Base-by-base conservation (phyloP, 2,888 invertebrate genomes). In the Drosophila barbarae region DNA sequence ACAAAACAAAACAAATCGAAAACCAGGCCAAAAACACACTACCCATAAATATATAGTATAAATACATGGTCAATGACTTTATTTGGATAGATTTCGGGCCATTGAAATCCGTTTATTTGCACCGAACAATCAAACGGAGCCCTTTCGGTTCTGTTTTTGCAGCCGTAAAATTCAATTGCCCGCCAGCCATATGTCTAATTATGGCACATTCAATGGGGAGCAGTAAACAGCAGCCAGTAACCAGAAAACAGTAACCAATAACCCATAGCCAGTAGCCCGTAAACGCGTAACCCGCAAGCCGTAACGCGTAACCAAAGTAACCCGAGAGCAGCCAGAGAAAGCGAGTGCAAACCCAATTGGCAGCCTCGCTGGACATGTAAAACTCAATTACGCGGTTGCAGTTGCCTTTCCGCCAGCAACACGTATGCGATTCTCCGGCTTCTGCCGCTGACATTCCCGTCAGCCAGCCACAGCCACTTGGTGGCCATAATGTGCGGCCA, bases 321-420 rank as follows among this genome's bases (percentile, higher is more conserved):
- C 46, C 46, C 18, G 1, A 21, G 12, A 55, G 23, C 18, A 26
- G 39, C 15, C 28, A 36, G 30, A 9, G 32, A 46, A 32, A n/a
- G 3, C 13, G 26, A 18, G 34, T 12, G 38, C 3, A 28, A 32
- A 46, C 26, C 44, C 32, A 60, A 60, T 61, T 49, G 65, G 12
- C 42, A 42, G 41, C 23, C 35, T 51, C 44, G 21, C 18, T 12
- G 41, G 44, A 36, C 23, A 21, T 65, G 44, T 69, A 69, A 79
- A 77, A 83, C 77, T 69, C 80, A 83, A 76, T 79, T 83, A 83
- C 55, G 58, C 35, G 60, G 39, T 66, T 65, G 67, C 70, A 75
- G 65, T 55, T 67, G 60, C 35, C 18, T 61, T 54, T 49, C 58
- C 57, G 41, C 46, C 21, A 36, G 42, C 52, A 51, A 49, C 68